phyloP scores from a whole-genome alignment of 2,113 vertebrate genomes.

The Trachemys scripta region DNA sequence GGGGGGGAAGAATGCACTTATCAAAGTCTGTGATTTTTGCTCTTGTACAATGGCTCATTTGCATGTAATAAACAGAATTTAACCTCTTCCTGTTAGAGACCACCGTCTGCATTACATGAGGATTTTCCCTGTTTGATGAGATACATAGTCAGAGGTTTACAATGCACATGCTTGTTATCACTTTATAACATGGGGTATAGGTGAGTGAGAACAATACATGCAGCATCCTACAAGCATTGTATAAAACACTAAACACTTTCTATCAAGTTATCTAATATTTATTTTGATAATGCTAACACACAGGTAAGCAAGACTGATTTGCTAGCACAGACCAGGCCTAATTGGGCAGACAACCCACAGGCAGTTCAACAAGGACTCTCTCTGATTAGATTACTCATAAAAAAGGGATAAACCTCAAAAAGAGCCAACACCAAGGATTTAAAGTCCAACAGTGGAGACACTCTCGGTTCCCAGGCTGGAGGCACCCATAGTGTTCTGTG shows the following conservation, averaged over 20 bases:
- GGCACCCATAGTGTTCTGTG: slow-evolving; percentile 11
- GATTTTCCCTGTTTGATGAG: not conserved
- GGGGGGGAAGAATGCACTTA: not conserved
- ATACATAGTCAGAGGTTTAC: not conserved
- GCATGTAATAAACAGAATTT: not conserved
- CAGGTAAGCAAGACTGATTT: not conserved
- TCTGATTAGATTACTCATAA: slow-evolving; percentile 27
- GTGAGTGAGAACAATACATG: not conserved
- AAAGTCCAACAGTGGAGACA: not conserved
- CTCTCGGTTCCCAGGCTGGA: not conserved
- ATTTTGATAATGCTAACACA: not conserved
- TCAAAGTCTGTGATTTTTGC: not conserved
- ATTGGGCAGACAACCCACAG: not conserved
- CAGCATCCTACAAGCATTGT: not conserved
- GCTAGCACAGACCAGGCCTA: not conserved
- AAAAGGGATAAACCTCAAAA: slow-evolving; percentile 51
- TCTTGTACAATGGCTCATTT: not conserved
- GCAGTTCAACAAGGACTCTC: slow-evolving; percentile 9
- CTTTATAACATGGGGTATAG: not conserved
- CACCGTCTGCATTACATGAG: not conserved
- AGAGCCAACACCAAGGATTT: slow-evolving; percentile 59
- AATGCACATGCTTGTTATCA: not conserved
- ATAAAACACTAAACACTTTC: not conserved
- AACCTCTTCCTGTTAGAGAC: not conserved
- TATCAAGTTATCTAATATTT: not conserved